These are phyloP conservation scores for Coccyzus lansbergi DNA, from an alignment of 2,797 vertebrate genomes.

Conservation along the genomic window DNA sequence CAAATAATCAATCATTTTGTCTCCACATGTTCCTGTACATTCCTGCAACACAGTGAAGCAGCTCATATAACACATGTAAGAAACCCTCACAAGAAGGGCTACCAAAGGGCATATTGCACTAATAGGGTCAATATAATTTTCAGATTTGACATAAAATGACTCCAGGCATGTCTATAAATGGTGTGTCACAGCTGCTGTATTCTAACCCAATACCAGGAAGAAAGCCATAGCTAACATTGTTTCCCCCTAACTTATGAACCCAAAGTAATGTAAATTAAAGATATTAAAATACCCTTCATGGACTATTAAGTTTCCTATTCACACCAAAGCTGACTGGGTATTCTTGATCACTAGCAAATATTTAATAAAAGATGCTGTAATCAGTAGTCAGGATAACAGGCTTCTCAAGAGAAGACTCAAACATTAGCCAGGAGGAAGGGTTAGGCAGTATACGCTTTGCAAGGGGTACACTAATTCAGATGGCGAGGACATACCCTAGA, in stretches of 20 bases:
- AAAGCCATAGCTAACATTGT: neutral
- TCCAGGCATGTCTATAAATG: neutral
- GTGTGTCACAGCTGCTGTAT: neutral
- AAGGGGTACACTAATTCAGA: neutral
- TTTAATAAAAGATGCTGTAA: neutral
- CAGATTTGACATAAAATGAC: neutral
- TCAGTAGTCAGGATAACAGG: neutral
- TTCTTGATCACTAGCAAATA: neutral
- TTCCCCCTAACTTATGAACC: neutral
- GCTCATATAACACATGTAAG: neutral
- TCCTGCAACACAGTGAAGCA: neutral
- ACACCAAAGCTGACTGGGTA: neutral
- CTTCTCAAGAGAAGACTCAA: neutral
- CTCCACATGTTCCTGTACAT: rapidly evolving
- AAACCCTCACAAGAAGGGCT: neutral
- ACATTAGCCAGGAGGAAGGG: neutral
- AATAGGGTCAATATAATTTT: neutral
- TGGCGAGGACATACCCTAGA: neutral
- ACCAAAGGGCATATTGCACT: neutral
- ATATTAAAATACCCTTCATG: neutral
- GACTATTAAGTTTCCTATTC: conserved; percentile 13
- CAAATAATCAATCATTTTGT: conserved; percentile 22
- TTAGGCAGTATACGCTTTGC: neutral
- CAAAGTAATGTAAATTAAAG: neutral
- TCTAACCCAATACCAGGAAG: neutral